Percentiles rank a stretch among this genome's conserved stretches.
These are phyloP conservation scores for Scomber japonicus DNA, from an alignment of 2,113 vertebrate genomes.

Conservation along the genomic window DNA sequence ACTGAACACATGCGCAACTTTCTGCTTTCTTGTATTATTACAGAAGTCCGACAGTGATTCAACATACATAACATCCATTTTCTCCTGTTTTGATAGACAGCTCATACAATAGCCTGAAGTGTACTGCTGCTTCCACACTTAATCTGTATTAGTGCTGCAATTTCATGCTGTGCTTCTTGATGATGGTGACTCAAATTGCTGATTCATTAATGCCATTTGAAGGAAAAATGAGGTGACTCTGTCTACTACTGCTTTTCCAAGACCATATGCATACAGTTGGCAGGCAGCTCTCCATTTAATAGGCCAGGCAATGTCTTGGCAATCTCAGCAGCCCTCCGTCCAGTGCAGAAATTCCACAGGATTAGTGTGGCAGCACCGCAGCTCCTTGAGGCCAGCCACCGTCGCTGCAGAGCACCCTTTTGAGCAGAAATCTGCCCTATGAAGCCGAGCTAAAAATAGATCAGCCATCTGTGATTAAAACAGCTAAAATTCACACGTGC, in stretches of 20 bases:
- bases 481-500: slow-evolving; percentile 60
- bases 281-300: slow-evolving; percentile 52
- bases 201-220: slow-evolving; percentile 65
- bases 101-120: slow-evolving; percentile 27
- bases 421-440: slow-evolving; percentile 69
- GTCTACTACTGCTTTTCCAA: slow-evolving; percentile 24
- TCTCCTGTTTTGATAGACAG: slow-evolving; percentile 39
- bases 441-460: slow-evolving; percentile 79
- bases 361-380: slow-evolving; percentile 62
- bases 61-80: slow-evolving; percentile 23
- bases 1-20: slow-evolving; percentile 2
- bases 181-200: slow-evolving; percentile 56
- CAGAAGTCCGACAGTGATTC: slow-evolving; percentile 9
- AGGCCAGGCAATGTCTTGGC: slow-evolving; percentile 59
- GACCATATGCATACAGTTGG: slow-evolving; percentile 65
- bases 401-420: slow-evolving; percentile 56
- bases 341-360: slow-evolving; percentile 60
- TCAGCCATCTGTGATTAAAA: slow-evolving; percentile 80
- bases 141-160: slow-evolving; percentile 50
- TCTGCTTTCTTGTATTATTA: slow-evolving; percentile 17
- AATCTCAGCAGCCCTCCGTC: slow-evolving; percentile 41
- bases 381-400: slow-evolving; percentile 59
- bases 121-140: slow-evolving; percentile 41
- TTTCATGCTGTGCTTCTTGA: slow-evolving; percentile 53
- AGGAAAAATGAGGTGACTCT: slow-evolving; percentile 30